Base-by-base conservation (phyloP, 2,113 vertebrate genomes). In the Percina caprodes region DNA sequence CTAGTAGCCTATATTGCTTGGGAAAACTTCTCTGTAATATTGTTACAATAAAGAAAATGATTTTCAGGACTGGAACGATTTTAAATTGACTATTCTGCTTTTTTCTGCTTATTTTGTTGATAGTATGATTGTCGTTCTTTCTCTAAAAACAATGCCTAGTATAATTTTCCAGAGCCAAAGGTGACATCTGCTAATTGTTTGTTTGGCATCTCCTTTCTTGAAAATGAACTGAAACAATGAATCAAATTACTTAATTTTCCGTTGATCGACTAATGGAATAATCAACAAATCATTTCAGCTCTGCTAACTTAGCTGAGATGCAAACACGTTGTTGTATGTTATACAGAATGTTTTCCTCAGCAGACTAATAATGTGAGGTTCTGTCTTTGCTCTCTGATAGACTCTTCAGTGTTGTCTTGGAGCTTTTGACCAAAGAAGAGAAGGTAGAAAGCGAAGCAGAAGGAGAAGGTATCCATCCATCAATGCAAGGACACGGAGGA, bases 381-480 rank as follows among this genome's bases (percentile, higher is more conserved):
- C 35, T 46, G 30, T 48, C 9, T 83, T 74, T 85, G 58, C 56
- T 82, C 76, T 77, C 77, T 42, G 3, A 82, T 93, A 99, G 98
- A 91, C 96, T 99, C 95, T 99, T 99, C 95, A 99, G 98, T 96
- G 98, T 99, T 95, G 97, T 97, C 93, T 95, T 99, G 96, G 98
- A 99, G 96, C 92, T 99, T 96, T 94, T 99, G 96, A 98, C 98
- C 94, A 95, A 96, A 97, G 98, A 98, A 9, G 93, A 91, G 10
- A 94, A 93, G 78, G 16, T 0, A 30, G 90, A 89, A 19, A 48
- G 0, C 1, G 89, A 83, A 0, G 86, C 61, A 73, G 60, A 92
- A 0, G 89, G 74, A 78, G 66, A 93, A 51, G 89, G 79, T 74
- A 89, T 51, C 79, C 96, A 97, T 88, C 95, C 96, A 77, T 95